A percentile compares a stretch with the other conserved stretches of the same genome.
Conservation (phyloP, 2,888 invertebrate genomes). For the Dasypogon diadema region DNA sequence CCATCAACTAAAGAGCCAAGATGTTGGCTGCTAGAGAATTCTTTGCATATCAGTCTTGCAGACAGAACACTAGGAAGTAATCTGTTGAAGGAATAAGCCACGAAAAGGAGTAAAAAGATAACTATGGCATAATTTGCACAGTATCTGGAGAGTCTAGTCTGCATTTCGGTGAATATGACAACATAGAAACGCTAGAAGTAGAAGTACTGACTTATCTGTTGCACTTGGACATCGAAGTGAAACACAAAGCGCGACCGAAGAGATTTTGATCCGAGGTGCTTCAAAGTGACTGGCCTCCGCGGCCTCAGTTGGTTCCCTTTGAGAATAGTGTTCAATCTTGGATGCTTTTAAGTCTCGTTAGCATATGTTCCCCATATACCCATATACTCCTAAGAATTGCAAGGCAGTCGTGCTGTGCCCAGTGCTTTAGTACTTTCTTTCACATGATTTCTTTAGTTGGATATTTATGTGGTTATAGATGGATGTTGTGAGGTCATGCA, state of each 20-base stretch:
- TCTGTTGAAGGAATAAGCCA: constrained; percentile 40
- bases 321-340: constrained; percentile 28
- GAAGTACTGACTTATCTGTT: not conserved
- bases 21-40: constrained; percentile 25
- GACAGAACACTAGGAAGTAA: constrained; percentile 44
- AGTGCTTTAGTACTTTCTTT: constrained; percentile 29
- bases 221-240: constrained; percentile 9
- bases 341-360: constrained; percentile 42
- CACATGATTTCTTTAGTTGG: not conserved
- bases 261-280: constrained; percentile 25
- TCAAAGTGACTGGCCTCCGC: constrained; percentile 12
- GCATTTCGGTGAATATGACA: constrained; percentile 47
- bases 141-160: constrained; percentile 17
- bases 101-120: constrained; percentile 14
- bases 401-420: constrained; percentile 11
- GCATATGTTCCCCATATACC: constrained; percentile 38
- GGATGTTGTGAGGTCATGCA: constrained; percentile 38
- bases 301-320: constrained; percentile 14
- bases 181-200: constrained; percentile 21
- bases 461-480: constrained; percentile 1
- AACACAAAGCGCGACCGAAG: constrained; percentile 24
- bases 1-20: constrained; percentile 10
- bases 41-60: constrained; percentile 44
- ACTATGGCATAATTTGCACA: constrained; percentile 45
- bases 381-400: constrained; percentile 10